Percentiles rank a stretch among this genome's conserved stretches.
Evolutionary conservation across 1,140 invertebrate species (phyloP).

Genomic region (Dinothrombium tinctorium): DNA sequence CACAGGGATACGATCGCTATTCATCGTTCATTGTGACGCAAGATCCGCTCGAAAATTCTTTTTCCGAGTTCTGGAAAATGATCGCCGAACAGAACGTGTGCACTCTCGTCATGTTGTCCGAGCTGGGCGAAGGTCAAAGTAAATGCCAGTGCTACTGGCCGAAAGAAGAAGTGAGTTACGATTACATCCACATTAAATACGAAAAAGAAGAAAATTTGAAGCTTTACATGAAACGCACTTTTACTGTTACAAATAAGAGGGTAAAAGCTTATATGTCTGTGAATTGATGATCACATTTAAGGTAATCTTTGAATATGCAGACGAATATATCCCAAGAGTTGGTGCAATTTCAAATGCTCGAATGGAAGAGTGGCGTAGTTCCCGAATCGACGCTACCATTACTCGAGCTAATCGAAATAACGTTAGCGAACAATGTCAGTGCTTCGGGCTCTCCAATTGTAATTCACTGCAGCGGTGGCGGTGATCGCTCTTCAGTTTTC

Average conservation of each 20-base stretch:
- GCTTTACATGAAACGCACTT: constrained; percentile 47
- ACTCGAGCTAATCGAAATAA: constrained; percentile 14
- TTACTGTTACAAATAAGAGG: constrained; percentile 52
- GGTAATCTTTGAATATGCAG: constrained; percentile 3
- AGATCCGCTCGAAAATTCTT: constrained; percentile 67
- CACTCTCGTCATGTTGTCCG: constrained; percentile 81
- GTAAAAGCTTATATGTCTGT: constrained; percentile 19
- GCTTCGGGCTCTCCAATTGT: constrained; percentile 10
- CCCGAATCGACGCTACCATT: constrained; percentile 11
- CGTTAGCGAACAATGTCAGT: constrained; percentile 6
- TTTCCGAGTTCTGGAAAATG: constrained; percentile 89
- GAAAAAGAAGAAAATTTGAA: constrained; percentile 63
- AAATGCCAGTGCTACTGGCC: constrained; percentile 67
- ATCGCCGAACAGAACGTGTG: constrained; percentile 71
- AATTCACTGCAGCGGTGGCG: constrained; percentile 35
- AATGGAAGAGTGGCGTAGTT: constrained; percentile 11
- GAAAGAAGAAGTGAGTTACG: constrained; percentile 44
- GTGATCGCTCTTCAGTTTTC: constrained; percentile 65
- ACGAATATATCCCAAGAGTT: constrained; percentile 13
- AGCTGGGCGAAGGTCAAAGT: constrained; percentile 40
- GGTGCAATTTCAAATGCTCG: constrained; percentile 9
- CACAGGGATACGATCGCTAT: constrained; percentile 58
- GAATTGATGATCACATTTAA: constrained; percentile 2
- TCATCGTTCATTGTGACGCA: constrained; percentile 87
- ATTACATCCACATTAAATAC: constrained; percentile 59